Evolutionary conservation across 2,888 invertebrate genomes (phyloP).

Genomic region (Diabrotica balteata): DNA sequence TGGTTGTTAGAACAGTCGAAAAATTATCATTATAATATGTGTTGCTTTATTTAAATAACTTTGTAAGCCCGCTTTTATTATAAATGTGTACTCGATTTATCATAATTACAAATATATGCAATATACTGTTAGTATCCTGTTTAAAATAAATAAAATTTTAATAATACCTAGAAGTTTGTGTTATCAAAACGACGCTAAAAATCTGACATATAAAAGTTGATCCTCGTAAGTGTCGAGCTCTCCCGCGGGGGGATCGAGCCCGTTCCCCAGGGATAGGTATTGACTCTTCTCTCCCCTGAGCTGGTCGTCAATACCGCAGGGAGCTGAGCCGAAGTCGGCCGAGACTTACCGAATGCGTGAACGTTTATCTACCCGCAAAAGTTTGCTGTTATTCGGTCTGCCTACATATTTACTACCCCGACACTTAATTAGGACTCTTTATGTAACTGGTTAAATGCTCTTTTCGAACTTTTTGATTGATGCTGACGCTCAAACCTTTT

Average conservation of each 20-base stretch:
- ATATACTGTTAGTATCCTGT: too few species aligned
- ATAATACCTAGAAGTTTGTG: too few species aligned
- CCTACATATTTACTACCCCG: constrained; percentile 49
- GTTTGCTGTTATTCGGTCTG: constrained; percentile 54
- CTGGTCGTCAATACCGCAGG: constrained; percentile 66
- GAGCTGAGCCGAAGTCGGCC: constrained; percentile 56
- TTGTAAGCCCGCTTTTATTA: too few species aligned
- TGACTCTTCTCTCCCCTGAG: constrained; percentile 66
- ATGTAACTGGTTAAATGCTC: constrained; percentile 37
- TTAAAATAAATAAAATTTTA: too few species aligned
- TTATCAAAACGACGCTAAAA: too few species aligned
- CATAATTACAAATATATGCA: too few species aligned
- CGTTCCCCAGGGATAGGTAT: constrained; percentile 64
- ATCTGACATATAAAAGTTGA: background rate
- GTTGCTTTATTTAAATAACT: too few species aligned
- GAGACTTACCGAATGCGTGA: constrained; percentile 52
- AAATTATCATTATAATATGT: too few species aligned
- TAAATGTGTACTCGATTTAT: too few species aligned
- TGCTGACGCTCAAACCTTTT: background rate
- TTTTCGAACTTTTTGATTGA: constrained; percentile 35
- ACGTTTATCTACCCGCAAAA: constrained; percentile 54
- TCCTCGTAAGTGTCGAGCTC: constrained; percentile 28
- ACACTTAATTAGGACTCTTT: constrained; percentile 49
- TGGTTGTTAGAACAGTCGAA: too few species aligned
- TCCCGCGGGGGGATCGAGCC: constrained; percentile 49